phyloP scores from a whole-genome alignment of 2,113 vertebrate species.

The Phasianus colchicus region DNA sequence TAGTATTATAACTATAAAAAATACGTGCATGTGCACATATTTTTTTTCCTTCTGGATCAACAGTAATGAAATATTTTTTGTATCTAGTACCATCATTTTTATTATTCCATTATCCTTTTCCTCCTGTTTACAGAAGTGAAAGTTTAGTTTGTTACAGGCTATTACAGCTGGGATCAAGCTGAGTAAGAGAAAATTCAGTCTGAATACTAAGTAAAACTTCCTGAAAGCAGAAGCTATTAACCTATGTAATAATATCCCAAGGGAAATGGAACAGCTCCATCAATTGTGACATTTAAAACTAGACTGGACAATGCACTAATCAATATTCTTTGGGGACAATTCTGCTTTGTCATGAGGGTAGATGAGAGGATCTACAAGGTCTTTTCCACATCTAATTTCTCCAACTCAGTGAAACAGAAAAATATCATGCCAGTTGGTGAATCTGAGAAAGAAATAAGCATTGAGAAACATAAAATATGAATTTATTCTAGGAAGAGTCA shows the following conservation, averaged over 20 bases:
- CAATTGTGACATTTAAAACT: constrained; percentile 8
- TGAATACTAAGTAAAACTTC: constrained; percentile 21
- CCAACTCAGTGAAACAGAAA: background rate
- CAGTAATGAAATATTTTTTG: background rate
- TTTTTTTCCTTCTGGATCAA: background rate
- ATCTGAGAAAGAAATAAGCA: background rate
- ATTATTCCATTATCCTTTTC: background rate
- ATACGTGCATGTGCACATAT: rapidly evolving
- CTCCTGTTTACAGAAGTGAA: background rate
- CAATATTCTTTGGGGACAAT: background rate
- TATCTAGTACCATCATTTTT: background rate
- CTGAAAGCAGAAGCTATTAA: background rate
- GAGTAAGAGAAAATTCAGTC: background rate
- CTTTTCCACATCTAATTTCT: background rate
- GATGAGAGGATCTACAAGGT: background rate
- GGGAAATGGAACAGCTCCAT: background rate
- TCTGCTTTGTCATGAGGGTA: background rate
- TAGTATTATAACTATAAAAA: background rate
- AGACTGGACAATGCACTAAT: background rate
- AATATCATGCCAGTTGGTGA: background rate
- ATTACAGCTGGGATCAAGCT: constrained; percentile 1
- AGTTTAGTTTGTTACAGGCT: background rate
- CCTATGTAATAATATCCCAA: background rate
- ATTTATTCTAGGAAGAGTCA: background rate
- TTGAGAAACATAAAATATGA: background rate